A percentile compares a stretch with the other conserved stretches of the same genome.
phyloP scores from a whole-genome alignment of 2,797 vertebrate genomes.

The Cheirogaleus major region DNA sequence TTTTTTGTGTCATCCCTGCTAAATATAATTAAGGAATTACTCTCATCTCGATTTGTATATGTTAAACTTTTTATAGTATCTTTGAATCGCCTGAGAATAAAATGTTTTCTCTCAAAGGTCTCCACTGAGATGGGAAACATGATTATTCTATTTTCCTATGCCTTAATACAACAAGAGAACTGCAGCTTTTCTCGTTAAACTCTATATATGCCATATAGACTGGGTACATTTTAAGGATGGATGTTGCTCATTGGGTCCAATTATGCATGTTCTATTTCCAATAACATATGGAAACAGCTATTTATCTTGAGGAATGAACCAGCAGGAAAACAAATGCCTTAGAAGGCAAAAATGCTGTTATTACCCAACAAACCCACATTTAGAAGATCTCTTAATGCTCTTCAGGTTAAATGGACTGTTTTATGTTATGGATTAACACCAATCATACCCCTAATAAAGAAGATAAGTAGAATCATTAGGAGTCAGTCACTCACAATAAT shows the following conservation, averaged over 20 bases:
- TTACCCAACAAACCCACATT: slow-evolving; percentile 17
- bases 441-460: neutral
- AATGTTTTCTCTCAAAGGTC: neutral
- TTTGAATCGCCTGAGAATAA: slow-evolving; percentile 46
- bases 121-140: neutral
- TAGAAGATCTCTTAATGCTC: slow-evolving; percentile 31
- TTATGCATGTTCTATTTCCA: slow-evolving; percentile 49
- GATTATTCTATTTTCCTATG: slow-evolving; percentile 19
- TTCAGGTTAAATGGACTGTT: slow-evolving; percentile 51
- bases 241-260: slow-evolving; percentile 41
- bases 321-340: slow-evolving; percentile 47
- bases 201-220: neutral
- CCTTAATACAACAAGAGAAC: neutral
- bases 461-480: slow-evolving; percentile 31
- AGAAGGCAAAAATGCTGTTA: slow-evolving; percentile 40
- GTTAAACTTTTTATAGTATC: slow-evolving; percentile 19
- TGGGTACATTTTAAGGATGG: slow-evolving; percentile 14
- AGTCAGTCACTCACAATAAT: slow-evolving; percentile 49
- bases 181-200: neutral
- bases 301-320: slow-evolving; percentile 58
- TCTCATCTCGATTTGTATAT: slow-evolving; percentile 24
- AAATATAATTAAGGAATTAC: slow-evolving; percentile 40
- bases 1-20: neutral
- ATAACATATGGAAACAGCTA: slow-evolving; percentile 46
- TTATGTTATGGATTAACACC: slow-evolving; percentile 44